Evolutionary conservation across 2,113 vertebrate genomes (phyloP).

Genomic region (Equus przewalskii): DNA sequence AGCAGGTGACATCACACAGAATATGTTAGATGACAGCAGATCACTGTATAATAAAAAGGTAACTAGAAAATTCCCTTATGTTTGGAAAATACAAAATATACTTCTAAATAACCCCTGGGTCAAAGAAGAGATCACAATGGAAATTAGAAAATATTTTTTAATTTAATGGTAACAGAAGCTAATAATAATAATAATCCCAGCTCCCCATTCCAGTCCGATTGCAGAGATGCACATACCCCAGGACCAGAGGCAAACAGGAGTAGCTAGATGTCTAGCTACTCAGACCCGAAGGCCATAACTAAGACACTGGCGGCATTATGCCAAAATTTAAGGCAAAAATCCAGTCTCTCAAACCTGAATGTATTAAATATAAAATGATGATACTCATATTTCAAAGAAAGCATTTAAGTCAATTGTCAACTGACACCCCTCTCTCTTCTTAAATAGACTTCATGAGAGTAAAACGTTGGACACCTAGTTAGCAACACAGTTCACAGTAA

Average conservation of each 20-base stretch:
- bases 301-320: neutral
- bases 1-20: slow-evolving; percentile 20
- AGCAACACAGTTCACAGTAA: neutral
- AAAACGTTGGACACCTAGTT: neutral
- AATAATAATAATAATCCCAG: neutral
- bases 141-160: slow-evolving; percentile 39
- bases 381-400: neutral
- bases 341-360: neutral
- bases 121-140: neutral
- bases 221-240: neutral
- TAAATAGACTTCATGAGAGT: neutral
- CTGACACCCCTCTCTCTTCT: neutral
- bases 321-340: neutral
- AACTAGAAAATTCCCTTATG: neutral
- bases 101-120: neutral
- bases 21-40: slow-evolving; percentile 18
- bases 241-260: neutral
- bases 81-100: slow-evolving; percentile 42
- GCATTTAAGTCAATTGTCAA: neutral
- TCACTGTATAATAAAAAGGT: slow-evolving; percentile 16
- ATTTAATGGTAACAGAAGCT: neutral
- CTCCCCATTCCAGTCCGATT: neutral
- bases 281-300: neutral
- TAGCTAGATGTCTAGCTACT: neutral
- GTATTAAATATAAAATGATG: neutral